A percentile compares a stretch with the other conserved stretches of the same genome.
Conservation (phyloP, 2,888 invertebrate species). For the Polyommatus icarus region DNA sequence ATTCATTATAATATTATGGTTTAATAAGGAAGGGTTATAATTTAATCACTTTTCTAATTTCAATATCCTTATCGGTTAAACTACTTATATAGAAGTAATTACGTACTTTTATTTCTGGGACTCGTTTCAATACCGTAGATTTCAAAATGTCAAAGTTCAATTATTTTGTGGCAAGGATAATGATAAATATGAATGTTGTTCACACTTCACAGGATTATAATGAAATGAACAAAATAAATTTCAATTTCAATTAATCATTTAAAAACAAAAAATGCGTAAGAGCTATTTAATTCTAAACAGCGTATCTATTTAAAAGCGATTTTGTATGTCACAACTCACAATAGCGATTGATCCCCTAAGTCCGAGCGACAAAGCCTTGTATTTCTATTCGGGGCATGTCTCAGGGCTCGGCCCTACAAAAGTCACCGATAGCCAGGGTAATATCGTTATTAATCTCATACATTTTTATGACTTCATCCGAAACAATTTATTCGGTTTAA, state of each 20-base stretch:
- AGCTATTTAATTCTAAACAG: conserved; percentile 5
- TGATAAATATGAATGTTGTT: no score
- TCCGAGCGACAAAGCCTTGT: conserved; percentile 37
- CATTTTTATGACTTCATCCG: conserved; percentile 46
- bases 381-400: conserved; percentile 42
- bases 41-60: no score
- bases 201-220: no score
- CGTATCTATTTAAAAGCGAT: conserved; percentile 32
- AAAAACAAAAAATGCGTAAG: neutral
- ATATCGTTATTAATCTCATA: conserved; percentile 47
- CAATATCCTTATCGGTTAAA: no score
- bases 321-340: conserved; percentile 31
- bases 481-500: conserved; percentile 45
- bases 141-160: no score
- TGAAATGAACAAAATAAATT: no score
- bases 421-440: conserved; percentile 41
- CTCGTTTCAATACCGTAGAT: no score
- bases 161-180: no score
- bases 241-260: neutral
- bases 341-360: conserved; percentile 34
- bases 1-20: no score
- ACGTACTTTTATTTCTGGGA: no score
- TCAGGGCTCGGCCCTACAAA: conserved; percentile 34
- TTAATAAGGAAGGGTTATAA: no score
- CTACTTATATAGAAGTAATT: no score